Evolutionary conservation across 2,888 invertebrate genomes (phyloP), one percentile per base, ranked within the genome.

Genomic region (Monopis laevigella): DNA sequence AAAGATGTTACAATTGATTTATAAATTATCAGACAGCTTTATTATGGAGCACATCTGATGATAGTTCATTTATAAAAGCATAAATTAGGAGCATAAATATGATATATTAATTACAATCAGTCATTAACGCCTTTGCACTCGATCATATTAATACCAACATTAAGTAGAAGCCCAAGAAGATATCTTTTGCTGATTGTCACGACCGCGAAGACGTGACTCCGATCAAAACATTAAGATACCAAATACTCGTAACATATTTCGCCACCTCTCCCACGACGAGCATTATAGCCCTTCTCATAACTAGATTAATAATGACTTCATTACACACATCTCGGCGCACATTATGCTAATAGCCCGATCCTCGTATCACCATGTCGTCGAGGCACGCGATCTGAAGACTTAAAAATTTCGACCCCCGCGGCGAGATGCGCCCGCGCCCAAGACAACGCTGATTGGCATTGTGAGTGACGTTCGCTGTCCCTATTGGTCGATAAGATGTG

Each of bases 401-500:
- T 35, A 41, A 39, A 40, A 64, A 65, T 65, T 62, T 65, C 59
- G 61, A 67, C 77, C 72, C 78, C 78, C 67, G 77, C 65, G 56
- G 75, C 49, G 75, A 58, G 24, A 35, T 50, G 62, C 60, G 65
- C 65, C 59, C 59, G 70, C 65, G 56, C 46, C 52, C 49, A 56
- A 26, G 24, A 24, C 45, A 55, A 54, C 58, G 63, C 65, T 62
- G 74, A 77, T 77, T 71, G 73, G 73, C 77, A 71, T 68, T 66
- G 60, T 72, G 80, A 78, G 74, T 78, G 78, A 80, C 80, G 77
- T 73, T 56, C 61, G 66, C 77, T 63, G 73, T 75, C 77, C 77
- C 67, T 74, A 75, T 74, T 70, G 75, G 74, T 66, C 68, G 78
- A 80, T 78, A 70, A 78, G 78, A 80, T 78, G 64, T 69, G 69